Base-by-base conservation (phyloP, 2,797 vertebrate genomes). In the Ctenopoma multispine region DNA sequence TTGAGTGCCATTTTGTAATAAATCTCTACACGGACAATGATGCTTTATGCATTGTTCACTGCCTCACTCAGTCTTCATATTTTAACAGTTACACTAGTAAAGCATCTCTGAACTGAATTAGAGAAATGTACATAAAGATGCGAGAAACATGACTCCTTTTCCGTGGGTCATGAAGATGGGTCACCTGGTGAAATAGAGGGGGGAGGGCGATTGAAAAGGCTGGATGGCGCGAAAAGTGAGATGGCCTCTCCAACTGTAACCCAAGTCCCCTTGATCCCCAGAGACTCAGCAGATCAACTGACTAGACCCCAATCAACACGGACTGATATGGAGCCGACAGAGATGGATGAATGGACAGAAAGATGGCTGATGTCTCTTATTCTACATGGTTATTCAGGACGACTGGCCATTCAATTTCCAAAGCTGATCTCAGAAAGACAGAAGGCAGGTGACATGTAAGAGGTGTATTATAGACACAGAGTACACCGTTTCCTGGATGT, bases 181-280 rank as follows among this genome's bases (percentile, higher is more conserved):
- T 93, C 91, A 92, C 91, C 92, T 92, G 91, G 88, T 84, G 80
- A 84, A 88, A 90, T 60, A 63, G 82, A 66, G 82, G 87, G 86
- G 83, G 80, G 29, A 63, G 69, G 85, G 83, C 80, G 69, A 76
- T 62, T 87, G 89, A 92, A 93, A 93, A 92, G 83, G 85, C 79
- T 91, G 87, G 90, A 90, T 84, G 80, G 69, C 56, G 75, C 82
- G 90, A 92, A 95, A 95, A 94, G 77, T 91, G 92, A 94, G 93
- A 92, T 72, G 87, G 88, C 86, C 88, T 88, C 84, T 89, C 81
- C 76, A 81, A 93, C 75, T 89, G 94, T 92, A 95, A 95, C 92
- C 86, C 56, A 93, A 95, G 89, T 90, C 88, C 63, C 63, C 56
- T 72, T 20, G 3, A 77, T 93, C 91, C 90, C 82, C 71, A 49